Conservation (phyloP, 2,888 invertebrate genomes). For the Frankliniella fusca region DNA sequence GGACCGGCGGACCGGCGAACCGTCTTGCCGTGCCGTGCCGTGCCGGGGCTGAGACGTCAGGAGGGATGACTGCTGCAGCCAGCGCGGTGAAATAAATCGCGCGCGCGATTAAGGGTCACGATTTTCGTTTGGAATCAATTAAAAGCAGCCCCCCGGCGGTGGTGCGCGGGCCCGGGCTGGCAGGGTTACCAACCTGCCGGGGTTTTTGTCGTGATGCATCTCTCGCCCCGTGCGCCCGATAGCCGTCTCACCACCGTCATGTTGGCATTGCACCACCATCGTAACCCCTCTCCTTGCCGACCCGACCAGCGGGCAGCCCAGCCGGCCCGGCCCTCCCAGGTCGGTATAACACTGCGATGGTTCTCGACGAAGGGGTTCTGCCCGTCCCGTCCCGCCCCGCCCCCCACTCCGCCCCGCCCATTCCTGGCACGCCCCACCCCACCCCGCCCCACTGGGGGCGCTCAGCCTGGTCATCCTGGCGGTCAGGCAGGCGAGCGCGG, state of each 20-base stretch:
- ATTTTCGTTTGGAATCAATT: neutral
- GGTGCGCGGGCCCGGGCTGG: no score
- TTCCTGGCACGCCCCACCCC: neutral
- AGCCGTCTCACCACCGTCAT: neutral
- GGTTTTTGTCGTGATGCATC: neutral
- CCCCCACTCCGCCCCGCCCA: neutral
- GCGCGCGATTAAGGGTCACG: neutral
- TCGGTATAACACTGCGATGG: neutral
- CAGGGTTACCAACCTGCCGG: neutral
- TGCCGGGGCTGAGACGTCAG: no score
- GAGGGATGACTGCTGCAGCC: neutral
- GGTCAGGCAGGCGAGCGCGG: no score
- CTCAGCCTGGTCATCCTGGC: neutral
- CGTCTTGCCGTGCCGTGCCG: no score
- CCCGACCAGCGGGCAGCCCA: neutral
- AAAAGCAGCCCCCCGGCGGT: neutral
- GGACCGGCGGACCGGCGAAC: no score
- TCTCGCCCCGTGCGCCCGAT: neutral
- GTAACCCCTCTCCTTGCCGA: neutral
- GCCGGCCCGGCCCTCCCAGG: neutral
- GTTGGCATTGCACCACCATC: neutral
- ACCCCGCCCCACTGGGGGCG: neutral
- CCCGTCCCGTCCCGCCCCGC: neutral
- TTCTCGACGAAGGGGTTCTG: neutral
- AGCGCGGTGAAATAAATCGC: neutral